phyloP scores from a whole-genome alignment of 2,888 invertebrate genomes.

The Ormia ochracea region DNA sequence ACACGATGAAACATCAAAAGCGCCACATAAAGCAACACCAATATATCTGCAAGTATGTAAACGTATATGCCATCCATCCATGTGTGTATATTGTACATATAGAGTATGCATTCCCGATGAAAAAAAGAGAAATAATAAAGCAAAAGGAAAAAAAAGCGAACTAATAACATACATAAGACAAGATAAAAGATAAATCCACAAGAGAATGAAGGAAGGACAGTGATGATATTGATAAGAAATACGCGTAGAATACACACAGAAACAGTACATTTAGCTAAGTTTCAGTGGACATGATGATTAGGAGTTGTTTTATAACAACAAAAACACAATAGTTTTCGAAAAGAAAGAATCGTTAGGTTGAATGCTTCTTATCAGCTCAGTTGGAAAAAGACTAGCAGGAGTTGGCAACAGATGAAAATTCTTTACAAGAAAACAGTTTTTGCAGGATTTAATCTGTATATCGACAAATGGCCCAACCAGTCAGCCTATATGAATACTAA shows the following conservation, averaged over 20 bases:
- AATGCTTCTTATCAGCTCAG: background rate
- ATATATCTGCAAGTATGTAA: too few species aligned
- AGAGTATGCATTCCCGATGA: background rate
- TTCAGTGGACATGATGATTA: background rate
- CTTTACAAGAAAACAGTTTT: too few species aligned
- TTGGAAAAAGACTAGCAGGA: constrained; percentile 37
- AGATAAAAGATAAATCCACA: constrained; percentile 12
- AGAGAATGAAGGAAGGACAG: constrained; percentile 8
- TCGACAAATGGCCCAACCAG: too few species aligned
- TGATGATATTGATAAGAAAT: constrained; percentile 7
- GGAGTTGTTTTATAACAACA: background rate
- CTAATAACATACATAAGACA: background rate
- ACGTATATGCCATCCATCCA: too few species aligned
- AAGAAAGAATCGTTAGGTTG: constrained; percentile 1
- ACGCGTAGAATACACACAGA: constrained; percentile 2
- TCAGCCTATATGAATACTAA: too few species aligned
- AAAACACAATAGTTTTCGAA: constrained; percentile 36
- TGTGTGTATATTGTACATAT: background rate
- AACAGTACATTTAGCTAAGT: background rate
- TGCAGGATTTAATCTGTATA: too few species aligned
- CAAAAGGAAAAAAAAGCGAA: background rate
- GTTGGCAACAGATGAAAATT: too few species aligned
- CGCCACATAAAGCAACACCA: background rate
- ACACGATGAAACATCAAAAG: background rate
- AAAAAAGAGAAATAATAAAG: constrained; percentile 14